Evolutionary conservation across 2,113 vertebrate genomes (phyloP).

Genomic region (Muscicapa adusta): DNA sequence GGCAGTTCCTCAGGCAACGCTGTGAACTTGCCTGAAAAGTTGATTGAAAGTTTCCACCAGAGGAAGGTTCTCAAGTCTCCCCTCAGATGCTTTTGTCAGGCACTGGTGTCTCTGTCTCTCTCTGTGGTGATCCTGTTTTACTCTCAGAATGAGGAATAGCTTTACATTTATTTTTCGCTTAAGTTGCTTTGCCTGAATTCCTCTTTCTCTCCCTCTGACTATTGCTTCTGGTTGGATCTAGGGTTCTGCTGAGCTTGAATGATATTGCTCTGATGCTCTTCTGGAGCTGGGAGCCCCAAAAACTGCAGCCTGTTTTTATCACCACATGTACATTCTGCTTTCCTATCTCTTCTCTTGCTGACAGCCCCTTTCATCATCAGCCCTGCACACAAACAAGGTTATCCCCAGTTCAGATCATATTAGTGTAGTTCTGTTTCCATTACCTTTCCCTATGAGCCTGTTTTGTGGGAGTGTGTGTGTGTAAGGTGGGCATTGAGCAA

Average conservation of each 20-base stretch:
- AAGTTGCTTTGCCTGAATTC: background rate
- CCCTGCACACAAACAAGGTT: conserved; percentile 48
- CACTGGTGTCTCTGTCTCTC: background rate
- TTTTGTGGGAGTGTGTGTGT: background rate
- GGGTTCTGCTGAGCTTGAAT: background rate
- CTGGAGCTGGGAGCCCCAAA: background rate
- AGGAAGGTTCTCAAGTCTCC: background rate
- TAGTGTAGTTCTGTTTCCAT: conserved; percentile 42
- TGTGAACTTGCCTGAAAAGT: background rate
- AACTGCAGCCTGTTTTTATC: background rate
- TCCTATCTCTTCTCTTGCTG: conserved; percentile 18
- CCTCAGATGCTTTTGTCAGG: background rate
- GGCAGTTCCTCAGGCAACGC: background rate
- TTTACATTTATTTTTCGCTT: background rate
- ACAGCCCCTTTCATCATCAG: conserved; percentile 20
- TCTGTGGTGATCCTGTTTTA: background rate
- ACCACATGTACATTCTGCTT: background rate
- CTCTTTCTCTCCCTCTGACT: background rate
- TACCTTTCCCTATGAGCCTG: background rate
- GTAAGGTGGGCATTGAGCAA: background rate
- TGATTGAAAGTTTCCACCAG: background rate
- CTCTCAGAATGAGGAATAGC: background rate
- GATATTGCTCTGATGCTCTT: background rate
- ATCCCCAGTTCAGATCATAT: conserved; percentile 42
- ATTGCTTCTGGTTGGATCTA: background rate